These are phyloP conservation scores for Chouioia cunea DNA, from an alignment of 2,888 invertebrate genomes.

Conservation along the genomic window DNA sequence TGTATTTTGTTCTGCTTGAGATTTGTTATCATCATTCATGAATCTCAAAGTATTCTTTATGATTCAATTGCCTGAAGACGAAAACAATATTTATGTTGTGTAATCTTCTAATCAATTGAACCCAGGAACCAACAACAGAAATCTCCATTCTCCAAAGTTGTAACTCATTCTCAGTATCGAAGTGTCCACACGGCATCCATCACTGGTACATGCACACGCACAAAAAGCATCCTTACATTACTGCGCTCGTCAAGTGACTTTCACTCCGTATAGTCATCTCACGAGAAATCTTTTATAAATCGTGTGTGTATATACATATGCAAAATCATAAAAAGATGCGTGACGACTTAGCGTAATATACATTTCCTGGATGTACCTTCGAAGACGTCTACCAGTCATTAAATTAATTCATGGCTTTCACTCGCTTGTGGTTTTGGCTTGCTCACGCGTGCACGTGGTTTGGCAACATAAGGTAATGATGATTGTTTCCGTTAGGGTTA, in stretches of 20 bases:
- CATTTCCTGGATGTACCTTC: slow-evolving; percentile 7
- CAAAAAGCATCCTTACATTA: neutral
- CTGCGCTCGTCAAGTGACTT: slow-evolving; percentile 12
- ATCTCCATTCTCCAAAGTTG: too few relatives aligned
- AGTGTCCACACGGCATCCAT: neutral
- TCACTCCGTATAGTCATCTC: slow-evolving; percentile 11
- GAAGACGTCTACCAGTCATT: neutral
- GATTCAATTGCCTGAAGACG: too few relatives aligned
- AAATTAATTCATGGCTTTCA: slow-evolving; percentile 30
- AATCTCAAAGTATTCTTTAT: too few relatives aligned
- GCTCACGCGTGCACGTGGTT: slow-evolving; percentile 1
- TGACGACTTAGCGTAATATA: slow-evolving; percentile 31
- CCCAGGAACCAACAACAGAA: too few relatives aligned
- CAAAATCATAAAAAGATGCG: neutral
- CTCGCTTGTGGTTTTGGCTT: slow-evolving; percentile 11
- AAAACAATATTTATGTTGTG: too few relatives aligned
- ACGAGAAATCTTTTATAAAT: neutral
- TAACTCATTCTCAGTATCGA: too few relatives aligned
- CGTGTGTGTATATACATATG: too few relatives aligned
- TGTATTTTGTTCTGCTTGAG: too few relatives aligned
- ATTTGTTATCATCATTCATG: too few relatives aligned
- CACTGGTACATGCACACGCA: too few relatives aligned
- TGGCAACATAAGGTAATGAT: neutral
- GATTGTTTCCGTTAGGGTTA: neutral
- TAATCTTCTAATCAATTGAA: too few relatives aligned